Base-by-base conservation (phyloP, 2,888 invertebrate species). In the Tolmerus cingulatus region DNA sequence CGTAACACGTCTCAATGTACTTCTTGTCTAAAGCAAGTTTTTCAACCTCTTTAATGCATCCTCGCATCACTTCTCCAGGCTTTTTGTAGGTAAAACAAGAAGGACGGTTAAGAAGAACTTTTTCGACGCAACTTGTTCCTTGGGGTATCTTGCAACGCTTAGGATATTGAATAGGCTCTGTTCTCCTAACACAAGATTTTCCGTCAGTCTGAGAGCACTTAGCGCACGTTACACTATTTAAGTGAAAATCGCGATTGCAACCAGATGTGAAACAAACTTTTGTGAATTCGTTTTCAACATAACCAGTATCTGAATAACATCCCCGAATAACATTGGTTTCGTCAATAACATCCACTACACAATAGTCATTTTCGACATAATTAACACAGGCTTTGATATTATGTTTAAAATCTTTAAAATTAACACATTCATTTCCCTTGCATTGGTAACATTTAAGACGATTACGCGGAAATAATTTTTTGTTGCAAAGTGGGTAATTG, bases 41-140 rank as follows among this genome's bases (percentile, higher is more conserved):
- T 1, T 91, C 91, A 90, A 90, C 91, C 0, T 89, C 89, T 7
- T 90, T 90, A 0, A 91, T 89, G 76, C 91, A 91, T 0, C 91
- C 91, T 4, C 91, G 90, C 2, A 90, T 88, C 19, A 91, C 90
- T 3, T 89, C 90, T 74, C 88, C 89, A 51, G 90, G 87, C 3
- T 89, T 90, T 0, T 88, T 89, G 79, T 90, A 91, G 3, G 89
- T 88, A 37, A 90, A 91, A 81, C 91, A 91, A 23, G 88, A 90
- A 1, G 46, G 51, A 37, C 46, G 27, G 12, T 57, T 57, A 5
- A 82, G 27, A 5, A 82, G 82, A 43, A 12, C 27, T 19, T 12
- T 14, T 9, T 19, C 19, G 2, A 2, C 1, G 46, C 79, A 79
- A 8, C 23, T 51, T 9, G 19, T 23, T 7, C 1, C 51, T 9